Evolutionary conservation across 2,888 invertebrate genomes (phyloP), one percentile per base, ranked within the genome.

Genomic region (Andrena chrysosceles): DNA sequence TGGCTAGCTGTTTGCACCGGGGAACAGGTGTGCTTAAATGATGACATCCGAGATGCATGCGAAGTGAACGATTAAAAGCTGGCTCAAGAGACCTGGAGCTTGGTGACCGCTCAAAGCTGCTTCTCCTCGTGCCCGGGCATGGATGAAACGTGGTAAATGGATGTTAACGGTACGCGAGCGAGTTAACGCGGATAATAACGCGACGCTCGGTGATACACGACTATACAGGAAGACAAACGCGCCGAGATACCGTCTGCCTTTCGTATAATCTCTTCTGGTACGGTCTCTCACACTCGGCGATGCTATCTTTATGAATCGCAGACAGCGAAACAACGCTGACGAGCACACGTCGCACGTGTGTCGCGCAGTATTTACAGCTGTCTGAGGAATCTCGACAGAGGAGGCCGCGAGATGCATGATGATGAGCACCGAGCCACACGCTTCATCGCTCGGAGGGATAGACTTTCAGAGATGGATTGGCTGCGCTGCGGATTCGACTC

Each of bases 171-270:
- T 73, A 71, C 62, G 52, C 63, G 78, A 56, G 35, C 68, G 69
- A 77, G 78, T 81, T 69, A 59, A 76, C 70, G 64, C 64, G 42
- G 79, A 76, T 74, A 85, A 88, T 73, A 69, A 81, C 84, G 48
- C 64, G 69, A 82, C 49, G 52, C 52, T 26, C 59, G 54, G 67
- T 60, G 69, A 80, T 73, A 33, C 54, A 20, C 29, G 77, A 60
- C 29, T 4, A 16, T 49, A 29, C 20, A 1, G 23, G 52, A 33
- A 49, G 59, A 52, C 52, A 31, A 31, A 70, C 33, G 31, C 29
- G 26, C 26, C 54, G 49, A 73, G 48, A 77, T 56, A 64, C 64
- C 59, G 77, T 62, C 71, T 56, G 67, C 26, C 63, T 67, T 76
- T 63, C 67, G 77, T 29, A 33, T 67, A 62, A 67, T 63, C 72